Evolutionary conservation across 1,140 invertebrate genomes (phyloP).

Genomic region (Bombus picipes): DNA sequence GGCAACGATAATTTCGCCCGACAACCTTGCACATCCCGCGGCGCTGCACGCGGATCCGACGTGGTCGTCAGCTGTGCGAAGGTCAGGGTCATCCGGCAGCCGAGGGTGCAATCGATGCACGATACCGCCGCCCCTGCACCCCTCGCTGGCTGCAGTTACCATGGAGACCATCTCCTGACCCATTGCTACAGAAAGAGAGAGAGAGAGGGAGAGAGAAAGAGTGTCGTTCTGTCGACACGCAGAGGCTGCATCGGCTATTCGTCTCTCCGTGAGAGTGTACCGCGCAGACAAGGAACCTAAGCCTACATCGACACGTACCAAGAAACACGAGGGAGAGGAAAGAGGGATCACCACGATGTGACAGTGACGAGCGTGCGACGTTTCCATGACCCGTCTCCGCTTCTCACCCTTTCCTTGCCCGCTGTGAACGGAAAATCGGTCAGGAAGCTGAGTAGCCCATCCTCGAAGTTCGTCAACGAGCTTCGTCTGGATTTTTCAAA

Average conservation of each 20-base stretch:
- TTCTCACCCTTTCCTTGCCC: not conserved
- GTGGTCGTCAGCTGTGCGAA: conserved; percentile 67
- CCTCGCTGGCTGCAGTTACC: conserved; percentile 71
- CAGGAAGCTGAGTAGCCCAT: not conserved
- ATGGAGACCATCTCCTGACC: conserved; percentile 76
- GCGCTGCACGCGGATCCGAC: conserved; percentile 56
- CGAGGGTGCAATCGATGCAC: conserved; percentile 74
- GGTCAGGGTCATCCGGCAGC: conserved; percentile 63
- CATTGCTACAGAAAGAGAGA: conserved; percentile 63
- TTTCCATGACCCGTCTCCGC: not conserved
- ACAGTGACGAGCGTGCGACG: conserved; percentile 1
- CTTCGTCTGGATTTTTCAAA: not conserved
- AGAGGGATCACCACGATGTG: not conserved
- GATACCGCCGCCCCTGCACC: conserved; percentile 62
- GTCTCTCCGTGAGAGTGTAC: conserved; percentile 11
- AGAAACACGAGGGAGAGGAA: too few species aligned
- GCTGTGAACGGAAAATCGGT: not conserved
- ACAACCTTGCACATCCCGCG: conserved; percentile 41
- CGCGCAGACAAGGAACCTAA: conserved; percentile 4
- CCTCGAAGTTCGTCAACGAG: not conserved
- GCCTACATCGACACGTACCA: not conserved
- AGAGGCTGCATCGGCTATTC: conserved; percentile 3
- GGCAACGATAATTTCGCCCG: conserved; percentile 58
- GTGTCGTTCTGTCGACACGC: conserved; percentile 5
- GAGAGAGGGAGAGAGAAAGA: not conserved